Percentiles rank a stretch among this genome's conserved stretches.
Evolutionary conservation across 2,888 invertebrate genomes (phyloP).

Genomic region (Eupithecia dodoneata): DNA sequence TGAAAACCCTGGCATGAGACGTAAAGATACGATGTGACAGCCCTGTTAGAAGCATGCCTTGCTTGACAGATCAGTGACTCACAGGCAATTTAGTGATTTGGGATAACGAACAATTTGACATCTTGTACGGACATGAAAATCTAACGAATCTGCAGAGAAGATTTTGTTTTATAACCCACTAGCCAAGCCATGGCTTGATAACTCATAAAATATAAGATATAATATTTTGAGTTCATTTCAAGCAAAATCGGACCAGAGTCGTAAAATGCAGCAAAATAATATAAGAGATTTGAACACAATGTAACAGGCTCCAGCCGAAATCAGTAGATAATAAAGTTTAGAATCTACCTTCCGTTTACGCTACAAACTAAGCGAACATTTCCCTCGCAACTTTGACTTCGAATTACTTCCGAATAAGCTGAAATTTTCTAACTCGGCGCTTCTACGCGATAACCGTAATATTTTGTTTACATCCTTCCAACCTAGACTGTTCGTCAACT

Average conservation of each 20-base stretch:
- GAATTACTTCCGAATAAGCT: slow-evolving; percentile 40
- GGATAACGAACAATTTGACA: slow-evolving; percentile 27
- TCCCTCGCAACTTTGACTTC: slow-evolving; percentile 37
- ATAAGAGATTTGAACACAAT: slow-evolving; percentile 4
- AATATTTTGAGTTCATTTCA: slow-evolving; percentile 1
- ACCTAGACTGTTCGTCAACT: slow-evolving; percentile 54
- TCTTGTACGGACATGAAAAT: slow-evolving; percentile 8
- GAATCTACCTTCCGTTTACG: slow-evolving; percentile 19
- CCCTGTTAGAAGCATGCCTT: slow-evolving; percentile 43
- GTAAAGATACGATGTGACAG: slow-evolving; percentile 11
- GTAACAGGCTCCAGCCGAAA: slow-evolving; percentile 9
- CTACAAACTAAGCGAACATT: slow-evolving; percentile 34
- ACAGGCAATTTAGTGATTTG: slow-evolving; percentile 38
- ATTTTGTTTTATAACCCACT: background rate
- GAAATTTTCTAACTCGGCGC: slow-evolving; percentile 32
- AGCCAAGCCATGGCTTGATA: background rate
- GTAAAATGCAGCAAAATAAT: slow-evolving; percentile 11
- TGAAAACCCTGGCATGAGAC: background rate
- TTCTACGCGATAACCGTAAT: slow-evolving; percentile 33
- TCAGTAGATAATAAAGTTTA: slow-evolving; percentile 16
- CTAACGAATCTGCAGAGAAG: background rate
- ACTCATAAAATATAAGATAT: background rate
- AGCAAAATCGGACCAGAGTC: slow-evolving; percentile 2
- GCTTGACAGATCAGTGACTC: slow-evolving; percentile 44
- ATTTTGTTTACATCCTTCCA: slow-evolving; percentile 44